Percentiles rank a stretch among this genome's conserved stretches.
Conservation (phyloP, 2,113 vertebrate species). For the Zosterops pallidus region DNA sequence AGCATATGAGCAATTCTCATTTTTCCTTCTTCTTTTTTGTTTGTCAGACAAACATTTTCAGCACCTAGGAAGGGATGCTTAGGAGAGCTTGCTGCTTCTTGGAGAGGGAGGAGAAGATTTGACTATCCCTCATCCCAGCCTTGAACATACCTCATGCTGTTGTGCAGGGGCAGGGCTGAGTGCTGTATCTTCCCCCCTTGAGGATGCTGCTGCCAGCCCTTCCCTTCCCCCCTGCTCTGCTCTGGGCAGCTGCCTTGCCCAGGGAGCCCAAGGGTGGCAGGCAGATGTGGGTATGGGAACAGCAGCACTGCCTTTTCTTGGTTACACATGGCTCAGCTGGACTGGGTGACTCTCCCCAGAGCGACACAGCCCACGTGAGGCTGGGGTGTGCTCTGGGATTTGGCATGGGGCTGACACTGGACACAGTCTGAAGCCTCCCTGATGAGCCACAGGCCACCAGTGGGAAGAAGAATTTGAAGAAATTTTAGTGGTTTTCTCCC, state of each 20-base stretch:
- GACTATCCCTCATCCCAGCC: neutral
- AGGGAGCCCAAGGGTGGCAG: neutral
- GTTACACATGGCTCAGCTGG: neutral
- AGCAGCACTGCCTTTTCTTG: neutral
- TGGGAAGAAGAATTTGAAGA: neutral
- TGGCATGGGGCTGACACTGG: neutral
- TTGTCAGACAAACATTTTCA: neutral
- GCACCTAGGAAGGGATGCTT: neutral
- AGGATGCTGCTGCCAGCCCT: neutral
- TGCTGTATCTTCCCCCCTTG: neutral
- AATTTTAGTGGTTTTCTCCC: neutral
- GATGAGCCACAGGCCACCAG: neutral
- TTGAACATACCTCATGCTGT: accelerated
- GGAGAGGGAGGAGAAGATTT: neutral
- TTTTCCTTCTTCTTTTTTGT: neutral
- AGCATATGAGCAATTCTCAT: neutral
- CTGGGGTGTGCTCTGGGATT: neutral
- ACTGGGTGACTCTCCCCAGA: neutral
- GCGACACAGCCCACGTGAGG: accelerated
- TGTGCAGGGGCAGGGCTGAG: neutral
- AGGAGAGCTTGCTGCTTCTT: neutral
- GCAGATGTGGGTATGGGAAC: accelerated
- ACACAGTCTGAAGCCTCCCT: neutral
- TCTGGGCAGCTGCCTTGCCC: neutral
- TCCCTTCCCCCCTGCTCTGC: neutral